These are phyloP conservation scores for Acanthurus lineatus DNA, from an alignment of 2,797 vertebrate genomes.

Conservation along the genomic window DNA sequence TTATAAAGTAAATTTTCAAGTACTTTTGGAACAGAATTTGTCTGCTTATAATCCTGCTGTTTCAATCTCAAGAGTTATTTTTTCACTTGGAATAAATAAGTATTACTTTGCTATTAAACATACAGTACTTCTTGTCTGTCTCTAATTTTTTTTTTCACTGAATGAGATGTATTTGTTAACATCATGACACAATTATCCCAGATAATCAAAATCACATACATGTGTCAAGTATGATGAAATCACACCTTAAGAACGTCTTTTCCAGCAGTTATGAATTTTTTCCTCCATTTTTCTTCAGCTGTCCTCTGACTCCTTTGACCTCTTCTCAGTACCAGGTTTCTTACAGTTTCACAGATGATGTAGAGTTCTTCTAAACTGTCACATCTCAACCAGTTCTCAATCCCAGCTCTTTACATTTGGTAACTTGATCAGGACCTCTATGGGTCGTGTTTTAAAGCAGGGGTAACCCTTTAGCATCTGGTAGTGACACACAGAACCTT, in stretches of 20 bases:
- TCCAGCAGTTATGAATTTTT: background rate
- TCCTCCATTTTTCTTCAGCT: background rate
- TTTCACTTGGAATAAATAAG: background rate
- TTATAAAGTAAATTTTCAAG: conserved; percentile 47
- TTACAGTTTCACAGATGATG: no score
- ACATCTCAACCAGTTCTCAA: background rate
- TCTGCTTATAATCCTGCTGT: conserved; percentile 18
- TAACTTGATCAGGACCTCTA: no score
- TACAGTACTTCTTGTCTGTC: background rate
- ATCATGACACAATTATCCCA: background rate
- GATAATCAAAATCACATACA: background rate
- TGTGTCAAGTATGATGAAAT: background rate
- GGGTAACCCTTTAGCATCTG: no score
- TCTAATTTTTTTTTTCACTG: background rate
- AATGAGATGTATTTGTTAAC: background rate
- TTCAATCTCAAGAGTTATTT: conserved; percentile 9
- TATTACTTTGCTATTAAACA: background rate
- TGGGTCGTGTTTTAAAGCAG: no score
- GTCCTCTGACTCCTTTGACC: background rate
- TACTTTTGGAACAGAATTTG: conserved; percentile 18
- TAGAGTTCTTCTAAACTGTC: no score
- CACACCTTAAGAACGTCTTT: background rate
- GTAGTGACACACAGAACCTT: no score
- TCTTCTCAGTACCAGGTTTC: background rate
- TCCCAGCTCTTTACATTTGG: no score